Conservation (phyloP, 2,797 vertebrate genomes). For the Synanceia verrucosa region DNA sequence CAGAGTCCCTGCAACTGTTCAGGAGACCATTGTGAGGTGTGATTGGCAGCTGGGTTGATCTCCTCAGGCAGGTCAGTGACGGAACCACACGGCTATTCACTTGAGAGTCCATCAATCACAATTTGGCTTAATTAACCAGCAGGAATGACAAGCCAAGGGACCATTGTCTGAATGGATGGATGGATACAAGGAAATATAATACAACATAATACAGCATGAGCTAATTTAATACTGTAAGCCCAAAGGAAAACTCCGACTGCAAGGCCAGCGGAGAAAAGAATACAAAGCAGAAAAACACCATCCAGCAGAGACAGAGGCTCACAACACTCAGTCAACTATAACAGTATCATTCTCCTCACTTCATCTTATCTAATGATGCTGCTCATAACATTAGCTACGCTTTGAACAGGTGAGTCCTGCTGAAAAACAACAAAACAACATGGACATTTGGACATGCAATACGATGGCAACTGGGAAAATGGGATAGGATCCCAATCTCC, state of each 20-base stretch:
- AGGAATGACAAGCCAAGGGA: slow-evolving; percentile 49
- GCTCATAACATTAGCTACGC: slow-evolving; percentile 4
- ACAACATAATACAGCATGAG: slow-evolving; percentile 20
- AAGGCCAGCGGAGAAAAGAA: slow-evolving; percentile 27
- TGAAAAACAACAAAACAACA: too few relatives aligned
- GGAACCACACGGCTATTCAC: slow-evolving; percentile 49
- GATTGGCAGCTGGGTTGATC: slow-evolving; percentile 65
- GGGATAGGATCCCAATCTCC: not conserved
- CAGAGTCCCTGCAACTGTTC: not conserved
- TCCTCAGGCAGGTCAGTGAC: slow-evolving; percentile 45
- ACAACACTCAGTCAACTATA: slow-evolving; percentile 4
- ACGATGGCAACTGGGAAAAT: not conserved
- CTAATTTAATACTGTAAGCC: slow-evolving; percentile 51
- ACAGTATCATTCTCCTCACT: not conserved
- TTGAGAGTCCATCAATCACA: slow-evolving; percentile 72
- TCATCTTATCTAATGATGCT: slow-evolving; percentile 2
- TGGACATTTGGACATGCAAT: too few relatives aligned
- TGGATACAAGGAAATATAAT: slow-evolving; percentile 37
- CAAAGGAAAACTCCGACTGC: slow-evolving; percentile 35
- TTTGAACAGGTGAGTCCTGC: not conserved
- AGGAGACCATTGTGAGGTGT: slow-evolving; percentile 30
- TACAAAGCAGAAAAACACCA: not conserved
- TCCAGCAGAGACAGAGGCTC: slow-evolving; percentile 5
- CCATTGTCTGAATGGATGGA: slow-evolving; percentile 35
- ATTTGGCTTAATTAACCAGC: slow-evolving; percentile 73